phyloP scores from a whole-genome alignment of 2,113 vertebrate genomes.

The Hippoglossus stenolepis region DNA sequence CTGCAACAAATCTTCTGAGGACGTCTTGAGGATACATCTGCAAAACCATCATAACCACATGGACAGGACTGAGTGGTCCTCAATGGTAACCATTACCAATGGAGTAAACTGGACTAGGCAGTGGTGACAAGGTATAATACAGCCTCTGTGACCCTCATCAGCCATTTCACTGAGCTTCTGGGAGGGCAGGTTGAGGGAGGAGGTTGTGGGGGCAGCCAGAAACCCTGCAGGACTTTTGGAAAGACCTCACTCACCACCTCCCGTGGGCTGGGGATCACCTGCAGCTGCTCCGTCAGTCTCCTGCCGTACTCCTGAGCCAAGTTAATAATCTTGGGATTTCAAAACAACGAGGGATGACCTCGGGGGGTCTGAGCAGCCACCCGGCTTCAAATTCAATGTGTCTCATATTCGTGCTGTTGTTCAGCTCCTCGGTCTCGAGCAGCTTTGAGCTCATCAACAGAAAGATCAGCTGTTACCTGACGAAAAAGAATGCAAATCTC shows the following conservation, averaged over 20 bases:
- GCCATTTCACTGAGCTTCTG: neutral
- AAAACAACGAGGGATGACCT: neutral
- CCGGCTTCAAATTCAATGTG: neutral
- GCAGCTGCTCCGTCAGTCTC: neutral
- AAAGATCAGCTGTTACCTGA: no score
- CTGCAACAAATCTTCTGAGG: no score
- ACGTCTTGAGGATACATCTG: no score
- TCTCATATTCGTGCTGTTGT: neutral
- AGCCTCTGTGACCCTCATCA: neutral
- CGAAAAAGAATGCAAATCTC: no score
- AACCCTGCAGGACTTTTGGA: neutral
- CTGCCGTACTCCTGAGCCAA: neutral
- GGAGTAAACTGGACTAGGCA: neutral
- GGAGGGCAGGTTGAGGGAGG: neutral
- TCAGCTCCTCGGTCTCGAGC: neutral
- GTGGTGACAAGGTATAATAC: neutral
- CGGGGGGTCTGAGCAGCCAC: neutral
- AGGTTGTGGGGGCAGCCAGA: neutral
- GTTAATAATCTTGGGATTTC: neutral
- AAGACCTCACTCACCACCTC: conserved; percentile 1
- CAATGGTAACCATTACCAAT: no score
- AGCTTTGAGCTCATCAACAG: no score
- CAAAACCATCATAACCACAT: no score
- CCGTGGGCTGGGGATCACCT: neutral
- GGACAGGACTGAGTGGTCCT: no score